A percentile compares a stretch with the other conserved stretches of the same genome.
Evolutionary conservation across 2,797 vertebrate genomes (phyloP).

Genomic region (Enteromius argenteus): DNA sequence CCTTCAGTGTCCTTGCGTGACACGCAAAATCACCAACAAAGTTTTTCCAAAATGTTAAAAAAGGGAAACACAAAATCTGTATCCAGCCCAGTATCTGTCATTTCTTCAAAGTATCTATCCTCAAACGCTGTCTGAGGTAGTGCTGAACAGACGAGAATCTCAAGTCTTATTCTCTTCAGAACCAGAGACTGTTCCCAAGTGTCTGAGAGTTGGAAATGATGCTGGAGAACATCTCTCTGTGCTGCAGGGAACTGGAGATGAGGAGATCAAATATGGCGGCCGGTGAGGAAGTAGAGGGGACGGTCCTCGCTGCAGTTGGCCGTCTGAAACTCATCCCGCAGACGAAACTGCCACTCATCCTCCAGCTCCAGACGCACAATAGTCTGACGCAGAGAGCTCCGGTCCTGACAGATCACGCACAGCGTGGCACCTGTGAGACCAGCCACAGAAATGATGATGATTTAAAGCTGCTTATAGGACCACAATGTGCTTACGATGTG

Average conservation of each 20-base stretch:
- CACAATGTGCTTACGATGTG: background rate
- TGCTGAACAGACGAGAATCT: background rate
- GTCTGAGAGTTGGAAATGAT: background rate
- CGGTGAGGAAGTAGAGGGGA: conserved; percentile 95
- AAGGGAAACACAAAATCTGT: conserved; percentile 11
- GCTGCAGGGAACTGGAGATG: background rate
- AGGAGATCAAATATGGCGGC: conserved; percentile 86
- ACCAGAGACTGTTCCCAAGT: background rate
- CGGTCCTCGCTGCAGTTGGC: conserved; percentile 95
- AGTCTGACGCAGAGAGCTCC: conserved; percentile 94
- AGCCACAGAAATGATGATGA: background rate
- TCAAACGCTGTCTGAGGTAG: conserved; percentile 16
- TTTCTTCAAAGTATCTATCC: conserved; percentile 14
- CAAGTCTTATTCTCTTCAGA: conserved; percentile 3
- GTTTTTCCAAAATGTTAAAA: conserved; percentile 31
- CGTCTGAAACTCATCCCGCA: conserved; percentile 97
- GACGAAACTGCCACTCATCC: conserved; percentile 98
- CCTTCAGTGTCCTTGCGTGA: conserved; percentile 29
- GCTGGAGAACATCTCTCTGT: background rate
- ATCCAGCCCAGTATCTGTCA: conserved; percentile 17
- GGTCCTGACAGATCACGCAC: conserved; percentile 97
- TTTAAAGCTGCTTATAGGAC: background rate
- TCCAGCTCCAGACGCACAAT: conserved; percentile 95
- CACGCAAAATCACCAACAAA: conserved; percentile 53
- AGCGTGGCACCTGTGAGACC: conserved; percentile 89